Evolutionary conservation across 1,140 invertebrate species (phyloP).

Genomic region (Proctacanthus coquilletti): DNA sequence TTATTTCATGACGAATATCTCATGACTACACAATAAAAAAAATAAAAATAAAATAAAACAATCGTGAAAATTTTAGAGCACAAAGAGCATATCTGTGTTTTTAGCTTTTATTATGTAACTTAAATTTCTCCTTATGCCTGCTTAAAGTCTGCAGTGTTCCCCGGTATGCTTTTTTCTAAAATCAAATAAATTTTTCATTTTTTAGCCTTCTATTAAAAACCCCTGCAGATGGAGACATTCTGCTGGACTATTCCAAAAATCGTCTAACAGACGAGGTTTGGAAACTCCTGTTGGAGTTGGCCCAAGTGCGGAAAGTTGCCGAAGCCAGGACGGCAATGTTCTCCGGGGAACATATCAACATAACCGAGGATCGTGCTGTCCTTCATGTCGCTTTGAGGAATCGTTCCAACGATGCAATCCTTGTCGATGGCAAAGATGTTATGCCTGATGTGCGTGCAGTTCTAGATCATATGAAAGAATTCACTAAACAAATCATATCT

Average conservation of each 20-base stretch:
- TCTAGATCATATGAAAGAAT: slow-evolving; percentile 88
- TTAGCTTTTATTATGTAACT: no score
- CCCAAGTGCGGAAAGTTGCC: slow-evolving; percentile 68
- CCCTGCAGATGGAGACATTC: slow-evolving; percentile 70
- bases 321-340: slow-evolving; percentile 88
- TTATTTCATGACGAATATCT: no score
- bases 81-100: no score
- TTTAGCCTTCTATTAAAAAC: slow-evolving; percentile 54
- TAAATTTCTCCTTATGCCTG: no score
- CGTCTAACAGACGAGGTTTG: slow-evolving; percentile 67
- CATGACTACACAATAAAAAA: no score
- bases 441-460: slow-evolving; percentile 88
- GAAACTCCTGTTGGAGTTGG: slow-evolving; percentile 62
- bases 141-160: no score
- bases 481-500: slow-evolving; percentile 57
- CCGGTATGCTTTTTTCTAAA: no score
- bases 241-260: slow-evolving; percentile 95
- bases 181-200: no score
- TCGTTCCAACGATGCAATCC: slow-evolving; percentile 56
- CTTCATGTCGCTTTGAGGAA: slow-evolving; percentile 91
- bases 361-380: slow-evolving; percentile 92
- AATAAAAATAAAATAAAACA: no score
- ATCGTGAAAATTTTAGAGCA: no score
- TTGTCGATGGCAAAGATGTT: slow-evolving; percentile 83
- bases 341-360: slow-evolving; percentile 87